Evolutionary conservation across 2,113 vertebrate species (phyloP), one percentile per base, ranked within the genome.

Genomic region (Turdus rufiventris): DNA sequence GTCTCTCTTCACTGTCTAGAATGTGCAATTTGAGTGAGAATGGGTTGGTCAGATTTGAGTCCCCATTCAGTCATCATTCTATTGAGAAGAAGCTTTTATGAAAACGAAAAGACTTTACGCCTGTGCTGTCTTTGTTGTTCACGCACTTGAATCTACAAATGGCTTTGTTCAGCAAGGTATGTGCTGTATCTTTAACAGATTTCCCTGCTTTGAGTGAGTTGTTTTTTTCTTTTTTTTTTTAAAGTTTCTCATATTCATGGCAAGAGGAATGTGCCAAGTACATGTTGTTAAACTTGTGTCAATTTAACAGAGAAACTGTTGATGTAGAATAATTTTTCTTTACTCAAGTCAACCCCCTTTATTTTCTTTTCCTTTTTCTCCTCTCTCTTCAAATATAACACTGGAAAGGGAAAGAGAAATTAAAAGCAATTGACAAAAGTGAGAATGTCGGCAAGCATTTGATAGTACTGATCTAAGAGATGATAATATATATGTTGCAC

Each of bases 171-270:
- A 45, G 53, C 38, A 56, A 85, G 60, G 51, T 71, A 38, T 90
- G 34, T 63, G 61, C 73, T 91, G 81, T 85, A 38, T 81, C 82
- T 97, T 89, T 95, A 91, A 96, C 81, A 84, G n/a, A 72, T 80
- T 85, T 93, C 19, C 29, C 56, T 67, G 28, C 63, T 94, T 83
- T 86, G 48, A 84, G 51, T 60, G 72, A 80, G 26, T 62, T 56
- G 9, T 2, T 6, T 26, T 45, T 80, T 63, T 58, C 68, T 2
- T 6, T 26, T 45, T 80, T 63, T 58, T 75, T 60, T 15, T 12
- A 2, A 8, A 58, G 33, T 24, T 63, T 72, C 63, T 88, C 87
- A 84, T 68, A 79, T 92, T 95, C 34, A 61, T 95, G 92, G 86
- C 84, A 95, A 85, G 77, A 66, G 42, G 76, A 93, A 88, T 3